phyloP scores from a whole-genome alignment of 2,113 vertebrate genomes.

The Cololabis saira region DNA sequence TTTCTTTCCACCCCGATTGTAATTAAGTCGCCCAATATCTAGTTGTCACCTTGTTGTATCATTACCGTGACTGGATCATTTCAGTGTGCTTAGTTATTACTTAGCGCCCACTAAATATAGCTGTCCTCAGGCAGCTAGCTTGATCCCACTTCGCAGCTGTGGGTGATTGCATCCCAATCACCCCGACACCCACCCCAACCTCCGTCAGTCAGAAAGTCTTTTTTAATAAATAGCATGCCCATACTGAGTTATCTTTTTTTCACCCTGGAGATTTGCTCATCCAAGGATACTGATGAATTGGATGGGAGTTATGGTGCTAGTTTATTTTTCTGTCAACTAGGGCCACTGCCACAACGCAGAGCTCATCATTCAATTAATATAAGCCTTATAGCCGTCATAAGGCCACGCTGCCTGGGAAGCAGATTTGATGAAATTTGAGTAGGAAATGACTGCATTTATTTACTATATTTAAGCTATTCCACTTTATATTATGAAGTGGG shows the following conservation, averaged over 20 bases:
- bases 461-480: constrained; percentile 56
- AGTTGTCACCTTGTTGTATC: constrained; percentile 77
- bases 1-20: constrained; percentile 56
- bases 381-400: constrained; percentile 45
- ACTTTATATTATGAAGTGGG: constrained; percentile 25
- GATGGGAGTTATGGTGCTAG: constrained; percentile 47
- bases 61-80: constrained; percentile 75
- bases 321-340: constrained; percentile 58
- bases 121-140: constrained; percentile 60
- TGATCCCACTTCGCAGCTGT: constrained; percentile 67
- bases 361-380: constrained; percentile 64
- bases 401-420: constrained; percentile 47
- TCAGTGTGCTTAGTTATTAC: constrained; percentile 79
- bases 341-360: constrained; percentile 45
- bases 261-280: constrained; percentile 53
- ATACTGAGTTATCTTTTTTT: constrained; percentile 33
- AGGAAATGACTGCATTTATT: constrained; percentile 41
- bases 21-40: constrained; percentile 80
- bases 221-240: constrained; percentile 61
- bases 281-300: constrained; percentile 41
- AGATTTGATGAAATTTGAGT: constrained; percentile 57
- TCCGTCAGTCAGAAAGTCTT: constrained; percentile 62
- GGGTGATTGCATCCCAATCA: constrained; percentile 63
- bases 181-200: constrained; percentile 43
- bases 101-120: constrained; percentile 81